Evolutionary conservation across 2,797 vertebrate species (phyloP), one percentile per base, ranked within the genome.

Genomic region (Pantherophis vulpinus): DNA sequence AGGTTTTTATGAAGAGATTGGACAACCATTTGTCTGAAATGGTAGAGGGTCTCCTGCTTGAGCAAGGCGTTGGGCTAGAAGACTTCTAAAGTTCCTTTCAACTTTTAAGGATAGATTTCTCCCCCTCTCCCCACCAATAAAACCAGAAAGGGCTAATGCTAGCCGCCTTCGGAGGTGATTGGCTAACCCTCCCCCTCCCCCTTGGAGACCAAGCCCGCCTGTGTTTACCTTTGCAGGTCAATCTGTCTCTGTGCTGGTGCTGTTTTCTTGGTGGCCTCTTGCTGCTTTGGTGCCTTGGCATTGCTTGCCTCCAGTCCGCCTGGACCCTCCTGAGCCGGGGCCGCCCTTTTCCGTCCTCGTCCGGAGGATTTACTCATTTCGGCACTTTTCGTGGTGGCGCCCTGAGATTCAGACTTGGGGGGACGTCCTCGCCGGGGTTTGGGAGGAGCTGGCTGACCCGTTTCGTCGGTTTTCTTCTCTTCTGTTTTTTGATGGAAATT

Each of bases 211-310:
- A 83, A 42, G 20, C 37, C 37, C 25, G 20, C 20, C 10, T 3
- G 29, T 8, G 27, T 55, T 60, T 97, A 99, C 99, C 99, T 99
- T 97, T 99, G 99, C 92, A 99, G 97, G 97, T 99, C 99, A n/a
- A 99, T 99, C 95, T 99, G 99, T 97, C 99, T 98, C 98, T 99
- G 99, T 97, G 98, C 97, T 95, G 98, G 98, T 94, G 98, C 98
- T 94, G 98, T 98, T 94, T 99, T 99, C 98, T 98, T 98, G 96
- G 98, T 98, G 95, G 96, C 93, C 74, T 98, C 98, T 96, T 99
- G 98, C 96, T 99, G 98, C 98, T 99, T 99, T 97, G 99, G 98
- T 98, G 98, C 98, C 98, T 99, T 99, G 98, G 98, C 98, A 94
- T 98, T 99, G 96, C 98, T 97, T 93, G 98, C 98, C 96, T 99